Conservation (phyloP, 2,888 invertebrate genomes). For the Chymomyza procnemis region DNA sequence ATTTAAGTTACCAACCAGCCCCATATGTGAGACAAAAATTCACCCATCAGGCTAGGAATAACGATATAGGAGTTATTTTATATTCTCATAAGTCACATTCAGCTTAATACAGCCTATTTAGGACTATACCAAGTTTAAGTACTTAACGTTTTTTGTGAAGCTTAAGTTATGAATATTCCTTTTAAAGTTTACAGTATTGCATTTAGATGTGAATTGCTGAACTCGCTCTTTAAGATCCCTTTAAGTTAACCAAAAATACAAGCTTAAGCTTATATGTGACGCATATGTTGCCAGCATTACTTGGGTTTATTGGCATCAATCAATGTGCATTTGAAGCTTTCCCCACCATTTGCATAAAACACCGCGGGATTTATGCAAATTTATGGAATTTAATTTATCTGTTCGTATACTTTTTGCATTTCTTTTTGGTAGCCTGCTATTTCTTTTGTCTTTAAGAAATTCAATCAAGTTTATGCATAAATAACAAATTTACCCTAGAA, state of each 20-base stretch:
- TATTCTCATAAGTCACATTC: too few relatives aligned
- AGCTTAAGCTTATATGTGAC: neutral
- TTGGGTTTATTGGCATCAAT: constrained; percentile 64
- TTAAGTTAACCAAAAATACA: neutral
- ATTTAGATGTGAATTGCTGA: too few relatives aligned
- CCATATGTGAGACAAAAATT: too few relatives aligned
- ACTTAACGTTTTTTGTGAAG: too few relatives aligned
- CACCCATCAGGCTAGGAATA: too few relatives aligned
- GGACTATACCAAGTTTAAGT: too few relatives aligned
- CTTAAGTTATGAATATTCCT: too few relatives aligned
- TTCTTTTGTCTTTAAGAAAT: constrained; percentile 36
- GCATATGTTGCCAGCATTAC: constrained; percentile 47
- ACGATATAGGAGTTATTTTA: too few relatives aligned
- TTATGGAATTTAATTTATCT: constrained; percentile 65
- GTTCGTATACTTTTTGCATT: constrained; percentile 6
- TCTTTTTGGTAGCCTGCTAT: neutral
- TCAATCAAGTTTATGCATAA: constrained; percentile 68
- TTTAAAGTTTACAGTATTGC: too few relatives aligned
- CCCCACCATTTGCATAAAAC: constrained; percentile 44
- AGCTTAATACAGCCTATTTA: too few relatives aligned
- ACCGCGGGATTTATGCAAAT: constrained; percentile 66
- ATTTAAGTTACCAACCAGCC: too few relatives aligned
- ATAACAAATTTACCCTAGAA: constrained; percentile 40
- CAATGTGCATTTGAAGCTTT: constrained; percentile 20
- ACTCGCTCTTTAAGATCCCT: neutral